A percentile compares a stretch with the other conserved stretches of the same genome.
These are phyloP conservation scores for Argynnis bischoffii DNA, from an alignment of 2,888 invertebrate species.

Conservation along the genomic window DNA sequence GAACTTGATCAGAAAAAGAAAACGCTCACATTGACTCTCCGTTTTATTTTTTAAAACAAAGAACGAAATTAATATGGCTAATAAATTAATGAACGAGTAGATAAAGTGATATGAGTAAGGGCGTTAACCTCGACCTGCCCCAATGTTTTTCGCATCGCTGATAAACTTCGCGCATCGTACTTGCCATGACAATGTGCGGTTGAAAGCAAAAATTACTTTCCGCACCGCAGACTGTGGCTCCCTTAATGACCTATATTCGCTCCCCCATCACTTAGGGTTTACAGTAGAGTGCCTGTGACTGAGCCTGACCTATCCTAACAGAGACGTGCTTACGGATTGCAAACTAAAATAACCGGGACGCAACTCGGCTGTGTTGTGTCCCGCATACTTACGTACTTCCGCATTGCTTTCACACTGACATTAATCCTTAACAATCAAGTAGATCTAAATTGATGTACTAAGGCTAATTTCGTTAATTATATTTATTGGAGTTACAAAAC, in stretches of 20 bases:
- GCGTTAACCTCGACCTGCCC: slow-evolving; percentile 73
- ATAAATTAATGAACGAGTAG: slow-evolving; percentile 36
- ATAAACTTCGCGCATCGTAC: slow-evolving; percentile 52
- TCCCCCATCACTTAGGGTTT: slow-evolving; percentile 76
- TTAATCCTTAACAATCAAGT: slow-evolving; percentile 23
- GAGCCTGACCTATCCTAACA: slow-evolving; percentile 73
- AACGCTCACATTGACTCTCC: slow-evolving; percentile 41
- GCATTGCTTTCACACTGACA: slow-evolving; percentile 45
- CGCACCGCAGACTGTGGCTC: slow-evolving; percentile 54
- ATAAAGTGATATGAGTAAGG: slow-evolving; percentile 51
- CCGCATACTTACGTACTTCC: slow-evolving; percentile 58
- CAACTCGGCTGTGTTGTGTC: slow-evolving; percentile 58
- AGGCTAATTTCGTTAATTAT: background rate
- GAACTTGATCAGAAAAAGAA: slow-evolving; percentile 48
- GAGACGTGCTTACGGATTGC: slow-evolving; percentile 60
- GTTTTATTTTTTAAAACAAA: slow-evolving; percentile 24
- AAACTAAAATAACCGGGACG: slow-evolving; percentile 71
- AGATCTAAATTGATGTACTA: background rate
- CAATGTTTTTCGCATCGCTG: slow-evolving; percentile 60
- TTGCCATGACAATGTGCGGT: slow-evolving; percentile 48
- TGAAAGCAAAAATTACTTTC: slow-evolving; percentile 55
- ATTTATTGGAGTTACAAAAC: too few species aligned
- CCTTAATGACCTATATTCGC: slow-evolving; percentile 73
- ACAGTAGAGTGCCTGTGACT: slow-evolving; percentile 68
- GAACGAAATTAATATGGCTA: slow-evolving; percentile 28